Conservation (phyloP, 2,797 vertebrate species). For the Cirrhinus mrigala region DNA sequence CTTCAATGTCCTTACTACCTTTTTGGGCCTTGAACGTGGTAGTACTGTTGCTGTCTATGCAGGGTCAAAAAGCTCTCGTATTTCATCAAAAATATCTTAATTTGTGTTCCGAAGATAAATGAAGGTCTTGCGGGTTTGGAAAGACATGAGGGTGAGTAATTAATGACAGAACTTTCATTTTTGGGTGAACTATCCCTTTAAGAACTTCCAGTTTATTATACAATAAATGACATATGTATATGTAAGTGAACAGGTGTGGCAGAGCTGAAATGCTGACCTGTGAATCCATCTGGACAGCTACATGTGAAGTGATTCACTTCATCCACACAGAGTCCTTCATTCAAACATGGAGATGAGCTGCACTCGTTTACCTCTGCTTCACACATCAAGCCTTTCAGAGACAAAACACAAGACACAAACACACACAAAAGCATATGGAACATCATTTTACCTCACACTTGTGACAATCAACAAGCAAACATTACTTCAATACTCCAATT, state of each 20-base stretch:
- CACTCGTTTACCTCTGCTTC: conserved; percentile 94
- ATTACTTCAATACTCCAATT: background rate
- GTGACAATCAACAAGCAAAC: background rate
- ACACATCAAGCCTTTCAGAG: conserved; percentile 83
- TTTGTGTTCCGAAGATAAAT: too few species aligned
- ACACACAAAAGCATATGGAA: conserved; percentile 27
- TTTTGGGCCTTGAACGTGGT: too few species aligned
- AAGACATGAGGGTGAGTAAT: too few species aligned
- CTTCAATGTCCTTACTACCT: too few species aligned
- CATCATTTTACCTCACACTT: background rate
- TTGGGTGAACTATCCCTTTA: background rate
- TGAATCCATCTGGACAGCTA: conserved; percentile 85
- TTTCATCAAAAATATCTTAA: too few species aligned
- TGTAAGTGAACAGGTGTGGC: background rate
- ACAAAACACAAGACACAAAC: conserved; percentile 13
- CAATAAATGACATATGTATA: background rate
- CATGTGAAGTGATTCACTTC: conserved; percentile 86
- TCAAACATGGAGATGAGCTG: conserved; percentile 88
- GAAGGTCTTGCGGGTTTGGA: too few species aligned
- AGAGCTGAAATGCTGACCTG: conserved; percentile 75
- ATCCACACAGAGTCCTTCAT: conserved; percentile 89
- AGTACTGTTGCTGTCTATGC: too few species aligned
- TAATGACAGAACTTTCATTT: too few species aligned
- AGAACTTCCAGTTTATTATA: background rate
- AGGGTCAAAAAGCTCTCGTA: too few species aligned